Base-by-base conservation (phyloP, 2,113 vertebrate species). In the Pavo muticus region DNA sequence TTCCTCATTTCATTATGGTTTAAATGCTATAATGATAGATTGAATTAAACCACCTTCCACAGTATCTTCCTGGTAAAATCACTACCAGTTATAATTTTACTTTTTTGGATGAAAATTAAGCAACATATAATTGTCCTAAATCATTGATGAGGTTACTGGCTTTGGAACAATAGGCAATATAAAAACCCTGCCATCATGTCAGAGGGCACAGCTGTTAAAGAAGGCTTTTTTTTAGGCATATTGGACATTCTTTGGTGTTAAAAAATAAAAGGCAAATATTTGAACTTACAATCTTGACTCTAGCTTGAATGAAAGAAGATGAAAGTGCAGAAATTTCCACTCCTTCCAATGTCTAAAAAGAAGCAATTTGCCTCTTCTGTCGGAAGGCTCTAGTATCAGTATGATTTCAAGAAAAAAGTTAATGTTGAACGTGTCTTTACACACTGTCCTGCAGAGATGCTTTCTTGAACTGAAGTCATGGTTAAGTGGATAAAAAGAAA, bases 41-140 rank as follows among this genome's bases (percentile, higher is more conserved):
- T 21, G 27, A 90, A 88, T 81, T 91, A 81, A 3, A 4, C 10
- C 57, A 90, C 69, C 52, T 94, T 74, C 48, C 63, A 57, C 45
- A 50, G 25, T 67, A 72, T 70, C 32, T 93, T 92, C 45, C 77
- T 93, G 70, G 63, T 89, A 35, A n/a, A 89, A 37, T 47, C 40
- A 63, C 64, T 84, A 93, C 68, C 57, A 88, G 88, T 65, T 44
- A 40, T n/a, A 47, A 87, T 88, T 94, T 52, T 69, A 48, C 23
- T 75, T 91, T 71, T 84, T 56, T 20, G 5, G 10, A 59, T 84
- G 48, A 87, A 91, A 87, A 68, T 77, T 42, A 64, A 84, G 47
- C 57, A 83, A 47, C 37, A 35, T 74, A 30, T n/a, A 44, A 60
- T 87, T 64, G 27, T 40, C 27, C 19, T 61, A 57, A 19, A 57